Evolutionary conservation across 1,140 invertebrate species (phyloP).

Genomic region (Drosophila yakuba): DNA sequence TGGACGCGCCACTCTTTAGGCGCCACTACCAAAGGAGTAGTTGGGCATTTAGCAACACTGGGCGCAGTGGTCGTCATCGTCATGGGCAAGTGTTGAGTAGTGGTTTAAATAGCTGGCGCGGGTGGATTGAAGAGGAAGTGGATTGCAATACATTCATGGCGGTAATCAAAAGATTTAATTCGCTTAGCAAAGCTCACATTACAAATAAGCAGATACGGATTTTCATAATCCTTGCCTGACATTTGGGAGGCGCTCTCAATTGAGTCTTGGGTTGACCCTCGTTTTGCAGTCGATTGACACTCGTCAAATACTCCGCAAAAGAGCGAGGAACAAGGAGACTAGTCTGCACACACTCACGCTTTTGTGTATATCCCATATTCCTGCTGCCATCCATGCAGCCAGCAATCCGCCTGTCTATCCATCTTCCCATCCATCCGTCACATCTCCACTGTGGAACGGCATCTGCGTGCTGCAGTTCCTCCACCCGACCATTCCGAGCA

Average conservation of each 20-base stretch:
- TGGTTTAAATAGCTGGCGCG: too few species aligned
- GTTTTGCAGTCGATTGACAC: slow-evolving; percentile 24
- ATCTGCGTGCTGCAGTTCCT: slow-evolving; percentile 22
- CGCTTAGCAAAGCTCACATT: background rate
- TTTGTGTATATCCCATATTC: slow-evolving; percentile 11
- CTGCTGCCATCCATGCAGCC: slow-evolving; percentile 10
- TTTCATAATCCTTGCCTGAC: slow-evolving; percentile 8
- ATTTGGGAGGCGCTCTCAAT: slow-evolving; percentile 18
- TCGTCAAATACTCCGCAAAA: slow-evolving; percentile 20
- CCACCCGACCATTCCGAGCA: background rate
- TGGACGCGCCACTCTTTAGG: slow-evolving; percentile 30
- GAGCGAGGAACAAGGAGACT: background rate
- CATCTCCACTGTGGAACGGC: slow-evolving; percentile 19
- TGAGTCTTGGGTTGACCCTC: slow-evolving; percentile 26
- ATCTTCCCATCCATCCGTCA: slow-evolving; percentile 26
- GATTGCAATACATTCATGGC: background rate
- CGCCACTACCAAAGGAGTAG: slow-evolving; percentile 10
- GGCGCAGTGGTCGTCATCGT: background rate
- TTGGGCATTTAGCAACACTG: slow-evolving; percentile 32
- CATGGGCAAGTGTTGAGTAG: background rate
- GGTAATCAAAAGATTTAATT: background rate
- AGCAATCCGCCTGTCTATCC: slow-evolving; percentile 32
- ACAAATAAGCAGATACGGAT: background rate
- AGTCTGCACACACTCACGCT: background rate
- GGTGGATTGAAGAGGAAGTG: slow-evolving; percentile 4